Conservation (phyloP, 2,113 vertebrate species). For the Machaerirhynchus nigripectus region DNA sequence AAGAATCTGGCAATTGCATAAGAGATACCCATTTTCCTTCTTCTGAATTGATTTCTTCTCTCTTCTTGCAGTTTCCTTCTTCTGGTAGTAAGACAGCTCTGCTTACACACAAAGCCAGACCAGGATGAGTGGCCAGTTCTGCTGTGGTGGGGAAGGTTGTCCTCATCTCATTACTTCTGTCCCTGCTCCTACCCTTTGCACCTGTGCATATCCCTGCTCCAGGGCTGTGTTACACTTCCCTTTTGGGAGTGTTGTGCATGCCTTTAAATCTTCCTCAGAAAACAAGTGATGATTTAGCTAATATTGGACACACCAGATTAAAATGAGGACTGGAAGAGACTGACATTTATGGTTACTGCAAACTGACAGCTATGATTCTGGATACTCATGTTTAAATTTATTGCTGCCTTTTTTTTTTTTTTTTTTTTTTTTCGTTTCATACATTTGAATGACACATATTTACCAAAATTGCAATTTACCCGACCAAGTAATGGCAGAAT, state of each 20-base stretch:
- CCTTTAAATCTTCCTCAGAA: background rate
- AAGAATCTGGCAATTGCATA: background rate
- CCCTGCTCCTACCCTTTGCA: background rate
- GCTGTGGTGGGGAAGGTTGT: background rate
- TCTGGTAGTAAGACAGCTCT: background rate
- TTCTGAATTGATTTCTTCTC: background rate
- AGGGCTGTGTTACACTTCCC: background rate
- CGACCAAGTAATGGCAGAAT: background rate
- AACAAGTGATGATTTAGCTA: background rate
- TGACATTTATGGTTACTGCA: background rate
- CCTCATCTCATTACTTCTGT: background rate
- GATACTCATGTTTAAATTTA: background rate
- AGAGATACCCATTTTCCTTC: background rate
- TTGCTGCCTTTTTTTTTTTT: background rate
- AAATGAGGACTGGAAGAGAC: background rate
- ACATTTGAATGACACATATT: background rate
- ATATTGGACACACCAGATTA: background rate
- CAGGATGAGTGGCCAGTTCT: background rate
- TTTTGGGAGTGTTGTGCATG: background rate
- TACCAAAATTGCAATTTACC: background rate
- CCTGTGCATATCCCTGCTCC: background rate
- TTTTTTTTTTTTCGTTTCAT: background rate
- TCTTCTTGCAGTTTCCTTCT: background rate
- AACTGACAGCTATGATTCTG: background rate
- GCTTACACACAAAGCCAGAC: background rate